Percentiles rank a stretch among this genome's conserved stretches.
Conservation (phyloP, 2,888 invertebrate genomes). For the Trilocha varians region DNA sequence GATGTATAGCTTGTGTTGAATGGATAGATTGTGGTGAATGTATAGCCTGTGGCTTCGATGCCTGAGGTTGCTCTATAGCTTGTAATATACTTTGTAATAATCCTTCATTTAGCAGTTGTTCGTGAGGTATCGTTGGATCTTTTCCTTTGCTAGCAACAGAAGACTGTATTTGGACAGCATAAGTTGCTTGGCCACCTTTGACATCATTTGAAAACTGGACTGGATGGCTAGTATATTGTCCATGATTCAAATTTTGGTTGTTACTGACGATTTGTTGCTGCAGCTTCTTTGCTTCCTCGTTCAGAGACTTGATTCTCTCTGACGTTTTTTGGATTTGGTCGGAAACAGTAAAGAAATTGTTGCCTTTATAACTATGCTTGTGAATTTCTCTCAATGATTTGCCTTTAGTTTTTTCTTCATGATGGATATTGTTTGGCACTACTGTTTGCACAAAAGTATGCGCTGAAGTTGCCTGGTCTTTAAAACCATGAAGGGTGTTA, state of each 20-base stretch:
- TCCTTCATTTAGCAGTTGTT: slow-evolving; percentile 84
- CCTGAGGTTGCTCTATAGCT: slow-evolving; percentile 82
- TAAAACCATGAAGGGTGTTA: slow-evolving; percentile 25
- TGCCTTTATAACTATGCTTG: slow-evolving; percentile 38
- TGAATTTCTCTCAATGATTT: slow-evolving; percentile 37
- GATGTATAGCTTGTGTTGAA: too few species aligned
- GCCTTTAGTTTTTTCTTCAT: slow-evolving; percentile 34
- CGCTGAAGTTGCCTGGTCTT: slow-evolving; percentile 31
- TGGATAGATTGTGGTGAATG: slow-evolving; percentile 15
- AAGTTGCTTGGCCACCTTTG: slow-evolving; percentile 75
- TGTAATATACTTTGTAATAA: slow-evolving; percentile 85
- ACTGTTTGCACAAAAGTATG: slow-evolving; percentile 45
- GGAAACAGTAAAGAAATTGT: slow-evolving; percentile 38
- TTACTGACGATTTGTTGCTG: slow-evolving; percentile 51
- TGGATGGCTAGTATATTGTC: slow-evolving; percentile 9
- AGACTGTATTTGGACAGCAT: slow-evolving; percentile 84
- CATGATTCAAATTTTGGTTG: slow-evolving; percentile 37
- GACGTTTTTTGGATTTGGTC: slow-evolving; percentile 59
- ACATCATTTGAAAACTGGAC: slow-evolving; percentile 27
- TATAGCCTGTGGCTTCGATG: slow-evolving; percentile 5
- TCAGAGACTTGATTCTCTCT: slow-evolving; percentile 50
- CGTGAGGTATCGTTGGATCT: slow-evolving; percentile 75
- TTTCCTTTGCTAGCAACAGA: slow-evolving; percentile 68
- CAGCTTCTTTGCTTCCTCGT: slow-evolving; percentile 50
- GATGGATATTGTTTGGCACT: slow-evolving; percentile 31